Percentiles rank a stretch among this genome's conserved stretches.
phyloP scores from a whole-genome alignment of 1,140 invertebrate genomes.

The Teleopsis dalmanni region DNA sequence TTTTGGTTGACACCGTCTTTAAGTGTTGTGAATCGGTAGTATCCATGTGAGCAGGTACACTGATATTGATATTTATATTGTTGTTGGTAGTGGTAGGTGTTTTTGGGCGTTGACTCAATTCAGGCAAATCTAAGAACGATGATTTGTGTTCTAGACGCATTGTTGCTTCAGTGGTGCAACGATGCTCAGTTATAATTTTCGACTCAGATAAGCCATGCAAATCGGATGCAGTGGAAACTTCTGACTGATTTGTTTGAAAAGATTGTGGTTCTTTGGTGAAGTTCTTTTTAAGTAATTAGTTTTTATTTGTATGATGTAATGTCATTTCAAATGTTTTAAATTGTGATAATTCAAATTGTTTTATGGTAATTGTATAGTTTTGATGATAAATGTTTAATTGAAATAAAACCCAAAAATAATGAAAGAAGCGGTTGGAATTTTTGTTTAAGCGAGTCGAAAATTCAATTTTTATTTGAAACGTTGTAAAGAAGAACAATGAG shows the following conservation, averaged over 20 bases:
- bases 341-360: slow-evolving; percentile 13
- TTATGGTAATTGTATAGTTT: slow-evolving; percentile 14
- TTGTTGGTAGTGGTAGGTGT: slow-evolving; percentile 17
- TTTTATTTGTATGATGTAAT: slow-evolving; percentile 6
- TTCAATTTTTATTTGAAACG: slow-evolving; percentile 8
- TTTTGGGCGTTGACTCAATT: slow-evolving; percentile 22
- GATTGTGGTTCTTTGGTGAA: slow-evolving; percentile 25
- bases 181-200: slow-evolving; percentile 43
- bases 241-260: slow-evolving; percentile 28
- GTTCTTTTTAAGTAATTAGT: slow-evolving; percentile 8
- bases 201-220: slow-evolving; percentile 41
- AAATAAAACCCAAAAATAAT: slow-evolving; percentile 11
- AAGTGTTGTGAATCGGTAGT: slow-evolving; percentile 18
- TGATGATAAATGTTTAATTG: not conserved
- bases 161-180: slow-evolving; percentile 44
- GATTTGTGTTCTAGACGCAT: slow-evolving; percentile 45
- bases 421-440: slow-evolving; percentile 25
- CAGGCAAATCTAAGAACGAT: slow-evolving; percentile 36
- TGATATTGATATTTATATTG: too few species aligned
- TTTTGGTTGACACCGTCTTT: slow-evolving; percentile 21
- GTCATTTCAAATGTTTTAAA: slow-evolving; percentile 10
- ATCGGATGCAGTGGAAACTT: slow-evolving; percentile 32
- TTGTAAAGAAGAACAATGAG: slow-evolving; percentile 9
- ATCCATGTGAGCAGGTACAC: slow-evolving; percentile 17
- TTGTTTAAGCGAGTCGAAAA: slow-evolving; percentile 11